Conservation (phyloP, 1,140 invertebrate genomes). For the Anastrepha ludens region DNA sequence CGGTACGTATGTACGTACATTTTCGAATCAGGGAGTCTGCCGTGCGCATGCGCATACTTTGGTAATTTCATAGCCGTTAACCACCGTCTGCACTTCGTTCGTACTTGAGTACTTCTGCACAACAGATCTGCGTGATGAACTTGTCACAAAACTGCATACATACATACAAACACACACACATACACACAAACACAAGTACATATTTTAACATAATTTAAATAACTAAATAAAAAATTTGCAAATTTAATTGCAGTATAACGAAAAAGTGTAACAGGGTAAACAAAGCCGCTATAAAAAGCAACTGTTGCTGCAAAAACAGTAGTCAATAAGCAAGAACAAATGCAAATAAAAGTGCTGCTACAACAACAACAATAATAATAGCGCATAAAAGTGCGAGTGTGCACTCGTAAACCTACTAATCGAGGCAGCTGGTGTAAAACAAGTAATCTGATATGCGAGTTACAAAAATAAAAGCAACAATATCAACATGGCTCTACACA, state of each 20-base stretch:
- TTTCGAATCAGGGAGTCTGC: not conserved
- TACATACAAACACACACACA: not conserved
- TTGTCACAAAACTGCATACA: not conserved
- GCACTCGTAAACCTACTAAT: not conserved
- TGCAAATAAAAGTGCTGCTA: not conserved
- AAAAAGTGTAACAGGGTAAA: conserved; percentile 49
- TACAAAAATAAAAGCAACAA: too few species aligned
- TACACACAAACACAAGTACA: not conserved
- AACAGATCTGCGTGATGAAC: not conserved
- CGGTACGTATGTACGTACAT: not conserved
- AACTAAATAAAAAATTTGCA: not conserved
- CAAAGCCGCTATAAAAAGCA: conserved; percentile 19
- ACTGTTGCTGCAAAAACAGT: not conserved
- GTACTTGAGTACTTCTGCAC: not conserved
- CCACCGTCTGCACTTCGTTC: not conserved
- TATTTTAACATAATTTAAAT: not conserved
- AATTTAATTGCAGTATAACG: not conserved
- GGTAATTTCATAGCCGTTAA: not conserved
- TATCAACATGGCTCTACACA: too few species aligned
- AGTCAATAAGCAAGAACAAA: not conserved
- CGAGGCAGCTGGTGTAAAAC: not conserved
- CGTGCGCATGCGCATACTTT: conserved; percentile 13
- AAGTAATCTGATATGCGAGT: not conserved
- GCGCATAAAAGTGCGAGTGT: not conserved
- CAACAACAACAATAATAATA: not conserved